A percentile compares a stretch with the other conserved stretches of the same genome.
Conservation (phyloP, 1,140 invertebrate species). For the Panagrolaimus sp. region DNA sequence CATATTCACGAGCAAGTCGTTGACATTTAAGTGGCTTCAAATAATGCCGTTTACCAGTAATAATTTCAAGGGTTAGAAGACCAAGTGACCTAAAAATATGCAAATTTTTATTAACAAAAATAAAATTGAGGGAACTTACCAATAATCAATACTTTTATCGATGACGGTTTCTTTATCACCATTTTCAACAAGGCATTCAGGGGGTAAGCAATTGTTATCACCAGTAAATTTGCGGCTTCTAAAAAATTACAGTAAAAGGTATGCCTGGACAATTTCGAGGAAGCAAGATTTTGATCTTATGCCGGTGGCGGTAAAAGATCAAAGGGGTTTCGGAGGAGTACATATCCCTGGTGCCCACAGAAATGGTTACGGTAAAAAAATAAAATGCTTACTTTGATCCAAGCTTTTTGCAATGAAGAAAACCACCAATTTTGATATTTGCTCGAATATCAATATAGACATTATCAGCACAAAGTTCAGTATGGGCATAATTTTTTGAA, state of each 20-base stretch:
- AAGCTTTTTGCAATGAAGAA: constrained; percentile 4
- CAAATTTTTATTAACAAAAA: background rate
- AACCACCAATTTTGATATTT: background rate
- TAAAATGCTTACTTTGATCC: background rate
- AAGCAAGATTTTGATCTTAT: background rate
- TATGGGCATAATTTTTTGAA: constrained; percentile 4
- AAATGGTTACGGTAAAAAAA: background rate
- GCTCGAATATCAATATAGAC: background rate
- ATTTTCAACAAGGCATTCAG: background rate
- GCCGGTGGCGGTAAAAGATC: background rate
- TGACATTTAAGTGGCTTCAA: background rate
- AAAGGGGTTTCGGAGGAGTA: background rate
- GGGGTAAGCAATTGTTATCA: background rate
- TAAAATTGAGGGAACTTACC: too few species aligned
- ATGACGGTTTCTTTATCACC: background rate
- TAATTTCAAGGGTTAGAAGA: background rate
- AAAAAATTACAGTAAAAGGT: too few species aligned
- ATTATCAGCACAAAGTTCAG: constrained; percentile 1
- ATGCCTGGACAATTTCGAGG: too few species aligned
- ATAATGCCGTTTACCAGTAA: constrained; percentile 3
- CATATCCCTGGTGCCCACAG: background rate
- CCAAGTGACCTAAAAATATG: background rate
- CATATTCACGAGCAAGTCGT: background rate
- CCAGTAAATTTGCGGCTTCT: constrained; percentile 1
- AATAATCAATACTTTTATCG: background rate